A percentile compares a stretch with the other conserved stretches of the same genome.
These are phyloP conservation scores for Microchirus variegatus DNA, from an alignment of 2,797 vertebrate species.

Conservation along the genomic window DNA sequence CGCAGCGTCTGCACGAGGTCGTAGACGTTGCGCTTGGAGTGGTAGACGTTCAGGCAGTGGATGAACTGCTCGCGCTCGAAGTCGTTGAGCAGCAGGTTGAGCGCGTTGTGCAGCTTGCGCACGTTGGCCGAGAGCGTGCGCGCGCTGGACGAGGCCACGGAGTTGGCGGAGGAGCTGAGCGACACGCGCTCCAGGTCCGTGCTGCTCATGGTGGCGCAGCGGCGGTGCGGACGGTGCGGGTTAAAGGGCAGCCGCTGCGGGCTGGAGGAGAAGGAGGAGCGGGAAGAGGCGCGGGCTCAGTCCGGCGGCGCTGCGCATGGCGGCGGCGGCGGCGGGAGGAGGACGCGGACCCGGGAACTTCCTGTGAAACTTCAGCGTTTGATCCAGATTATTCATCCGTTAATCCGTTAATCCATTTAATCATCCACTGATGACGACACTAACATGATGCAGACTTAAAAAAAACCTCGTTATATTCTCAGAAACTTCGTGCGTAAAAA, in stretches of 20 bases:
- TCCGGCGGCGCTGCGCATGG: slow-evolving; percentile 30
- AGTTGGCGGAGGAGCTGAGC: slow-evolving; percentile 83
- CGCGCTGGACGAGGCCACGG: slow-evolving; percentile 82
- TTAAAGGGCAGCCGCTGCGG: slow-evolving; percentile 40
- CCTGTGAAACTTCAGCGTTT: background rate
- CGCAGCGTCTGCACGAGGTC: slow-evolving; percentile 95
- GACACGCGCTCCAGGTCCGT: slow-evolving; percentile 88
- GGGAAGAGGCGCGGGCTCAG: slow-evolving; percentile 30
- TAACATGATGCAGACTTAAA: background rate
- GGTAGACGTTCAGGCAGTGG: slow-evolving; percentile 96
- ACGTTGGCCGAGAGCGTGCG: slow-evolving; percentile 94
- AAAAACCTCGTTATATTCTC: background rate
- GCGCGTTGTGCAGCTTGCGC: slow-evolving; percentile 92
- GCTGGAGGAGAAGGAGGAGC: slow-evolving; percentile 31
- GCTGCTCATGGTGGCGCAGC: slow-evolving; percentile 83
- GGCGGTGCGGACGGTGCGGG: slow-evolving; percentile 60
- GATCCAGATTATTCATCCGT: background rate
- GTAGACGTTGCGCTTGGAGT: slow-evolving; percentile 95
- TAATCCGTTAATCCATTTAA: no score
- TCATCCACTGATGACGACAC: no score
- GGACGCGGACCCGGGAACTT: slow-evolving; percentile 15
- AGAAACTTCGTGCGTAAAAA: background rate
- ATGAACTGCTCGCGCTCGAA: slow-evolving; percentile 94
- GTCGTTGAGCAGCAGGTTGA: slow-evolving; percentile 92
- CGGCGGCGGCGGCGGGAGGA: slow-evolving; percentile 41